These are phyloP conservation scores for Idris sp. DNA, from an alignment of 1,140 invertebrate genomes.

Conservation along the genomic window DNA sequence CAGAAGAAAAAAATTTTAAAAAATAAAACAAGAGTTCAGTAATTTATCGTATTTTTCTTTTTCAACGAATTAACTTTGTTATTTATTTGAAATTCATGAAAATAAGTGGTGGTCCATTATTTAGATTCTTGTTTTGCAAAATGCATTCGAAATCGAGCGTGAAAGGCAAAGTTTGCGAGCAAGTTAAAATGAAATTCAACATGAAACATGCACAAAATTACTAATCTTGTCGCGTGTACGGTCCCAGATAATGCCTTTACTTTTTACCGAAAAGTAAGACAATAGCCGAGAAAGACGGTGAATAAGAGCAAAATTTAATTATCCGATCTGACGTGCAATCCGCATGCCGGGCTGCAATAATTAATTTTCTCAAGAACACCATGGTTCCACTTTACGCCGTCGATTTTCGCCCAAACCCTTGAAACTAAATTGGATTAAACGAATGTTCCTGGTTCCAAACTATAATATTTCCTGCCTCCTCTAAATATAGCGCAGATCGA, in stretches of 20 bases:
- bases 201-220: conserved; percentile 52
- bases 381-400: conserved; percentile 49
- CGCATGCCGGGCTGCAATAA: conserved; percentile 64
- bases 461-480: conserved; percentile 45
- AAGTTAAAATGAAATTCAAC: conserved; percentile 53
- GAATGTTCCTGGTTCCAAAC: conserved; percentile 45
- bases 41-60: no score
- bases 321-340: conserved; percentile 67
- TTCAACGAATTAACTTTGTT: no score
- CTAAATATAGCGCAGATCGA: no score
- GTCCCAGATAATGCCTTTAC: conserved; percentile 38
- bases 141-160: conserved; percentile 40
- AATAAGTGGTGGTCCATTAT: no score
- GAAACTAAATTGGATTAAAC: conserved; percentile 66
- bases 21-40: no score
- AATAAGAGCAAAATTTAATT: conserved; percentile 69
- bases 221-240: conserved; percentile 57
- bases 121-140: no score
- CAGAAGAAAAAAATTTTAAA: no score
- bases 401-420: conserved; percentile 48
- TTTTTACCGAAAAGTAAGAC: conserved; percentile 51
- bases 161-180: conserved; percentile 40
- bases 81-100: no score
- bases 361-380: conserved; percentile 63
- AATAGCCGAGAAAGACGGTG: conserved; percentile 51